Evolutionary conservation across 2,888 invertebrate genomes (phyloP).

Genomic region (Eupelmus urozonus): DNA sequence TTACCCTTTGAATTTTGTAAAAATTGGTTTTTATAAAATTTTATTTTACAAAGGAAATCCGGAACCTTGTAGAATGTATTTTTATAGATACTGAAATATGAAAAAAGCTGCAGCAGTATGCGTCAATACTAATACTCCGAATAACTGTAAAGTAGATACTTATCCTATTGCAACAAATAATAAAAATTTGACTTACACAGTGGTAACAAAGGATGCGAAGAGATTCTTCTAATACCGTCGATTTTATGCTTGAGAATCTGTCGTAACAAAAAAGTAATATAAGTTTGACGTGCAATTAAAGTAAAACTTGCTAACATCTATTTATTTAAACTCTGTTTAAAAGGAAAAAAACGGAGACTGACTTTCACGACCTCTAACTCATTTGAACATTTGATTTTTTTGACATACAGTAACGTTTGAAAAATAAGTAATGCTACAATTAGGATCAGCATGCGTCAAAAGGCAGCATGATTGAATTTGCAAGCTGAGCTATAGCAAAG

Average conservation of each 20-base stretch:
- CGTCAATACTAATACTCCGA: too few species aligned
- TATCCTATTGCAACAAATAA: too few species aligned
- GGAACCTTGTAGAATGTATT: too few species aligned
- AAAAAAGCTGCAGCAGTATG: too few species aligned
- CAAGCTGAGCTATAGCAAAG: conserved; percentile 55
- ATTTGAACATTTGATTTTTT: conserved; percentile 10
- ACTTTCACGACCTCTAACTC: conserved; percentile 42
- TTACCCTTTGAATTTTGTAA: too few species aligned
- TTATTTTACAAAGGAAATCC: too few species aligned
- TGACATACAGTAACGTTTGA: conserved; percentile 20
- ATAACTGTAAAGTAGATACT: too few species aligned
- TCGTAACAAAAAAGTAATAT: conserved; percentile 69
- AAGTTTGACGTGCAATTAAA: conserved; percentile 4
- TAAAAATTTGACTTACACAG: conserved; percentile 90
- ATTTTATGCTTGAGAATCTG: conserved; percentile 96
- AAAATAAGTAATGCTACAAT: conserved; percentile 28
- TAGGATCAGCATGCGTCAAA: conserved; percentile 54
- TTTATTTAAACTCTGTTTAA: conserved; percentile 45
- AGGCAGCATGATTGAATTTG: conserved; percentile 49
- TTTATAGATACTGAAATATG: too few species aligned
- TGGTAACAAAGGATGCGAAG: conserved; percentile 96
- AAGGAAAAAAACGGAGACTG: conserved; percentile 52
- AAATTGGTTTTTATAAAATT: too few species aligned
- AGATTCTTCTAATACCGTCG: conserved; percentile 95
- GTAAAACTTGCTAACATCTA: conserved; percentile 55